Evolutionary conservation across 2,797 vertebrate genomes (phyloP).

Genomic region (Tangara arthus): DNA sequence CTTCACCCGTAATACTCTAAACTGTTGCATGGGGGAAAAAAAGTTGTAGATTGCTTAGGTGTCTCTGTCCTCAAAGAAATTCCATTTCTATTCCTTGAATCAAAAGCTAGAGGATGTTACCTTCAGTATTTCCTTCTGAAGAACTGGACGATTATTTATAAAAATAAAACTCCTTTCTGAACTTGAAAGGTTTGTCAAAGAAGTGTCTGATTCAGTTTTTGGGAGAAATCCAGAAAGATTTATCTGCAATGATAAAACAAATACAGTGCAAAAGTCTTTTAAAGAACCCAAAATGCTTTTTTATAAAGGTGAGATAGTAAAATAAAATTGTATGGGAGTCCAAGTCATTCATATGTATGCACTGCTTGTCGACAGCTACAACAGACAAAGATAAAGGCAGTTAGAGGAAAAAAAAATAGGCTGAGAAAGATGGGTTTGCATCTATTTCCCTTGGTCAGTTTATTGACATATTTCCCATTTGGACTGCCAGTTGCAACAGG

Average conservation of each 20-base stretch:
- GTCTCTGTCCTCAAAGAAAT: background rate
- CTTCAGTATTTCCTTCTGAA: constrained; percentile 92
- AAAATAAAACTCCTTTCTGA: constrained; percentile 90
- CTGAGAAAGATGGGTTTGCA: background rate
- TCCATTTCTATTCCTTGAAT: background rate
- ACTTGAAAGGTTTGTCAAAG: constrained; percentile 82
- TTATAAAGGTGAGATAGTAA: background rate
- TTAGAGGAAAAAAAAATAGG: background rate
- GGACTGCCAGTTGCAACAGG: background rate
- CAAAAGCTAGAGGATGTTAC: constrained; percentile 69
- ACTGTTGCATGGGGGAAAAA: background rate
- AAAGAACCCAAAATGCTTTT: background rate
- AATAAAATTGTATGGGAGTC: background rate
- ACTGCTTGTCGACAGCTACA: background rate
- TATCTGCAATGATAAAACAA: constrained; percentile 77
- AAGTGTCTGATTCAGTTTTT: constrained; percentile 81
- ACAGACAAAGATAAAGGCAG: background rate
- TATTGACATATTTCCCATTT: background rate
- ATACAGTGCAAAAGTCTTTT: background rate
- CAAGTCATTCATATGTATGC: background rate
- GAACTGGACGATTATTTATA: constrained; percentile 88
- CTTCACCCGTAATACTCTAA: background rate
- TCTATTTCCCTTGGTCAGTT: background rate
- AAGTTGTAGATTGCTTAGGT: background rate
- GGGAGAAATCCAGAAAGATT: constrained; percentile 89